These are phyloP conservation scores for Calypte anna DNA, from an alignment of 2,113 vertebrate genomes.

Conservation along the genomic window DNA sequence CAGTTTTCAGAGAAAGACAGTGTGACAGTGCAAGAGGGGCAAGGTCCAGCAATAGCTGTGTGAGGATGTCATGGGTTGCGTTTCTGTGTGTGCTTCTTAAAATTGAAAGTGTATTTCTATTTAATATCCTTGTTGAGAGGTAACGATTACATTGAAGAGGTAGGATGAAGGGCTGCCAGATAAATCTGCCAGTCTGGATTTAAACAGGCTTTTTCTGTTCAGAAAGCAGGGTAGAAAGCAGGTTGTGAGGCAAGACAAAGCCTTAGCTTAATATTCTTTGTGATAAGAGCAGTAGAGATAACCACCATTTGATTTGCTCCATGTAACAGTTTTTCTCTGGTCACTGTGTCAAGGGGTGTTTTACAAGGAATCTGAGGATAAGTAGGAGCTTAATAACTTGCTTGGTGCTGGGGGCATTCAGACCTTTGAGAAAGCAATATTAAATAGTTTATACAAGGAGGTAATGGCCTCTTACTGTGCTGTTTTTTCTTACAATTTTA, in stretches of 20 bases:
- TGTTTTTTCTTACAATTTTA: neutral
- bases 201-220: neutral
- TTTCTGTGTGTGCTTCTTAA: neutral
- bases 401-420: neutral
- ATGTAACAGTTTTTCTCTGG: neutral
- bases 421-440: neutral
- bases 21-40: neutral
- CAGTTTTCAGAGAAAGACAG: neutral
- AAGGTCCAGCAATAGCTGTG: rapidly evolving
- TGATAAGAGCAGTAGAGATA: neutral
- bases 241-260: slow-evolving; percentile 35
- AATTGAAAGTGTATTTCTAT: neutral
- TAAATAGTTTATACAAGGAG: neutral
- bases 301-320: neutral
- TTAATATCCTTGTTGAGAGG: neutral
- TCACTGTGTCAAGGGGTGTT: neutral
- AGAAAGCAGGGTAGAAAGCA: neutral
- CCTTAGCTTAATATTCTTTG: neutral
- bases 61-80: neutral
- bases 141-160: neutral
- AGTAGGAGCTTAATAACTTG: neutral
- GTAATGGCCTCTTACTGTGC: neutral
- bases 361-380: neutral
- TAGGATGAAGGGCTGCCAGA: neutral
- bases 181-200: slow-evolving; percentile 15